Evolutionary conservation across 2,113 vertebrate genomes (phyloP).

Genomic region (Tor tambroides): DNA sequence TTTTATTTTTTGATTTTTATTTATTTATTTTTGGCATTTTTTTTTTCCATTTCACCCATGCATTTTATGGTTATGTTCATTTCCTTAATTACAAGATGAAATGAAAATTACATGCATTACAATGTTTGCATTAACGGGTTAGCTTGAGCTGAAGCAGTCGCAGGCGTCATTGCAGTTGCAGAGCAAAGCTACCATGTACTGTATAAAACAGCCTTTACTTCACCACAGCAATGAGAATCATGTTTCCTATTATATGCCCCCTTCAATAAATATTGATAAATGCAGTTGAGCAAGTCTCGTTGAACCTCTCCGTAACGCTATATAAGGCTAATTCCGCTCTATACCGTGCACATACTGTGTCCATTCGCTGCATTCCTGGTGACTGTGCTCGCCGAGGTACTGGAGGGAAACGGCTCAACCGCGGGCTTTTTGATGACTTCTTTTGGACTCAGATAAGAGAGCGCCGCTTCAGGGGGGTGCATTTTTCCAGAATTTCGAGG

Average conservation of each 20-base stretch:
- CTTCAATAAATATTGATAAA: constrained; percentile 12
- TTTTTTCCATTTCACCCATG: too few relatives aligned
- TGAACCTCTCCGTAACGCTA: not conserved
- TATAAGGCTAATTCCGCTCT: not conserved
- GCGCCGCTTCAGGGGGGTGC: constrained; percentile 33
- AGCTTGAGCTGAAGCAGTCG: not conserved
- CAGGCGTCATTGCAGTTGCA: not conserved
- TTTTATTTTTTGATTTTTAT: too few relatives aligned
- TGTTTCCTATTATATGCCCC: constrained; percentile 1
- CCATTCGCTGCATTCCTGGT: not conserved
- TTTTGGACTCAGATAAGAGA: constrained; percentile 56
- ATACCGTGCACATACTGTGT: not conserved
- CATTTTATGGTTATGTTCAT: not conserved
- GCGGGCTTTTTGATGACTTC: constrained; percentile 47
- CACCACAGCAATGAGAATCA: not conserved
- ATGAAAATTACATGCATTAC: not conserved
- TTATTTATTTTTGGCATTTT: too few relatives aligned
- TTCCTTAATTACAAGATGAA: not conserved
- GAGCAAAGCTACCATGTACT: not conserved
- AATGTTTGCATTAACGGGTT: not conserved
- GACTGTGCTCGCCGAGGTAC: not conserved
- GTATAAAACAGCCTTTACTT: not conserved
- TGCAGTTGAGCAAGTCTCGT: not conserved
- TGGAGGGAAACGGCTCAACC: constrained; percentile 34
- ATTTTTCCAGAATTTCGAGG: constrained; percentile 42